Conservation (phyloP, 2,888 invertebrate species). For the Harmothoe impar region DNA sequence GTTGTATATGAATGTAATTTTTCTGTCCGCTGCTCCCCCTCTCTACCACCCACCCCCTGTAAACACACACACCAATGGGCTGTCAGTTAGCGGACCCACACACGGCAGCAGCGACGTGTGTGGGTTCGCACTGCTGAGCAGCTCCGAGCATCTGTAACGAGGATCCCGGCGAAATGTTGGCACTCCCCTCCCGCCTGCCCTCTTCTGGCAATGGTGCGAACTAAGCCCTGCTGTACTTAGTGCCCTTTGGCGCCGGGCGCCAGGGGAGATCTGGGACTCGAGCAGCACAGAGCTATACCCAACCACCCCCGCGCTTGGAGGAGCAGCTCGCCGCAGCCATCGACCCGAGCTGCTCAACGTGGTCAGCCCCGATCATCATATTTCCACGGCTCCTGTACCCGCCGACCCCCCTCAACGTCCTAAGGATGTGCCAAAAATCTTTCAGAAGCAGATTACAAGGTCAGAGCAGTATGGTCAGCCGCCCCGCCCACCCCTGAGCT, state of each 20-base stretch:
- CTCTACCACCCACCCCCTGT: no score
- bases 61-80: no score
- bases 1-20: no score
- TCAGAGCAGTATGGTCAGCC: conserved; percentile 48
- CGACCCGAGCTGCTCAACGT: conserved; percentile 34
- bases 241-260: conserved; percentile 52
- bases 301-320: not conserved
- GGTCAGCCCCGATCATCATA: conserved; percentile 56
- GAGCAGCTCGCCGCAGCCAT: conserved; percentile 1
- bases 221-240: conserved; percentile 55
- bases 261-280: not conserved
- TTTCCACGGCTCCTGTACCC: conserved; percentile 45
- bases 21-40: no score
- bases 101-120: not conserved
- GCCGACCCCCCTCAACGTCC: conserved; percentile 44
- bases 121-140: not conserved
- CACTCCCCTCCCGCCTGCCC: conserved; percentile 45
- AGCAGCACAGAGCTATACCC: not conserved
- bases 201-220: conserved; percentile 51
- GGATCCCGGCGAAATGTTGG: conserved; percentile 9
- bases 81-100: no score
- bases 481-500: not conserved
- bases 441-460: conserved; percentile 61
- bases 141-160: conserved; percentile 18
- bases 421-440: conserved; percentile 62